Evolutionary conservation across 2,888 invertebrate genomes (phyloP), one percentile per base, ranked within the genome.

Genomic region (Diaphora mendica): DNA sequence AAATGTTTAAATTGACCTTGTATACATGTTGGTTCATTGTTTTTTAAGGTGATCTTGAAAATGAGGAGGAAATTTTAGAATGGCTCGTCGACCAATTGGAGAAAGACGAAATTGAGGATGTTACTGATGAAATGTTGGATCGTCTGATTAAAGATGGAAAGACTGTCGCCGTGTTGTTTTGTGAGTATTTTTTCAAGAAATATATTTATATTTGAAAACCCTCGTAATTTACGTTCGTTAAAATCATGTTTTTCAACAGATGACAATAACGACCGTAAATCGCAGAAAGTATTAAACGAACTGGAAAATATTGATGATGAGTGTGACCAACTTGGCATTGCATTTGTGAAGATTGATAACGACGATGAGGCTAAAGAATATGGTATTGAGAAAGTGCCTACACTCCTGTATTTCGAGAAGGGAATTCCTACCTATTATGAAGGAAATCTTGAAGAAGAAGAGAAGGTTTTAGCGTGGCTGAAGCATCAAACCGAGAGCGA

Each of bases 251-350:
- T 79, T 72, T 64, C 90, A 90, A 48, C 86, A 98, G 98, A 98
- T 96, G 98, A 98, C 89, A 98, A 98, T 91, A 98, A 98, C 91
- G 98, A 98, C 90, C 97, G 97, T 85, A 98, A 97, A 93, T 98
- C 98, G 64, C 98, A 98, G 91, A 97, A 97, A 89, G 98, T 98
- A 77, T 96, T 99, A 77, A 97, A 97, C 91, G 98, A 99, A 95
- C 93, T 99, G 86, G 99, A 99, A 94, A 99, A 98, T 91, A 99
- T 99, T 89, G 99, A 99, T 91, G 98, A 98, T 91, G 98, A 99
- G 95, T 98, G 98, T 93, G 98, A 99, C 91, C 96, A 97, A 86
- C 96, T 98, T 85, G 98, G 98, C 80, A 97, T 99, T 89, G 98
- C 98, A 79, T 99, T 99, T 94, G 99, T 99, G 26, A 99, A 99